These are phyloP conservation scores for Drosophila neonasuta DNA, from an alignment of 2,888 invertebrate genomes.

Conservation along the genomic window DNA sequence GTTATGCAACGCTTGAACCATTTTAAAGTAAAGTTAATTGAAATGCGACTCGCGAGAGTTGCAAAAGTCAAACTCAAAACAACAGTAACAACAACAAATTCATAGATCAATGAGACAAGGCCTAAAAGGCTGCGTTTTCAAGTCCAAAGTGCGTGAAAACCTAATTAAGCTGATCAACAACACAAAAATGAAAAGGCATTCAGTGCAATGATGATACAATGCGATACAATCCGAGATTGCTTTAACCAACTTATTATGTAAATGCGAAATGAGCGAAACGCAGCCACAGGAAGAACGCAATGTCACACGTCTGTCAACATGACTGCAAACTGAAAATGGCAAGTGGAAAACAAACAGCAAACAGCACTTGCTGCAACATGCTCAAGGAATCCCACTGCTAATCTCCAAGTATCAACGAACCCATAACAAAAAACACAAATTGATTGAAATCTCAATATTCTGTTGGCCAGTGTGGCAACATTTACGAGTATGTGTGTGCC, in stretches of 20 bases:
- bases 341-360: conserved; percentile 62
- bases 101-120: conserved; percentile 38
- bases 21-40: conserved; percentile 55
- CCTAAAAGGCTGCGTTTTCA: conserved; percentile 30
- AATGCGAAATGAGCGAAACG: conserved; percentile 45
- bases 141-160: conserved; percentile 71
- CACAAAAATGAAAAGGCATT: conserved; percentile 4
- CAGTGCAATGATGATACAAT: conserved; percentile 8
- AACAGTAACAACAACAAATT: background rate
- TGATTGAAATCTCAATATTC: conserved; percentile 16
- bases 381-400: background rate
- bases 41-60: conserved; percentile 52
- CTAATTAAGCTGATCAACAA: conserved; percentile 42
- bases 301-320: conserved; percentile 61
- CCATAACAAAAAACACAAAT: conserved; percentile 13
- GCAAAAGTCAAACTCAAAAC: conserved; percentile 24
- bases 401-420: conserved; percentile 25
- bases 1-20: conserved; percentile 49
- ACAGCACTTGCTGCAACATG: conserved; percentile 38
- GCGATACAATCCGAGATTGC: conserved; percentile 27
- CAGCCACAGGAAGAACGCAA: conserved; percentile 73
- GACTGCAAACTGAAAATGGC: conserved; percentile 51
- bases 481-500: conserved; percentile 12
- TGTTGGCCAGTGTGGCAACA: conserved; percentile 30
- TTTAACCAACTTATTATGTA: conserved; percentile 70